These are phyloP conservation scores for Lithophane semibrunnea DNA, from an alignment of 2,888 invertebrate genomes.

Conservation along the genomic window DNA sequence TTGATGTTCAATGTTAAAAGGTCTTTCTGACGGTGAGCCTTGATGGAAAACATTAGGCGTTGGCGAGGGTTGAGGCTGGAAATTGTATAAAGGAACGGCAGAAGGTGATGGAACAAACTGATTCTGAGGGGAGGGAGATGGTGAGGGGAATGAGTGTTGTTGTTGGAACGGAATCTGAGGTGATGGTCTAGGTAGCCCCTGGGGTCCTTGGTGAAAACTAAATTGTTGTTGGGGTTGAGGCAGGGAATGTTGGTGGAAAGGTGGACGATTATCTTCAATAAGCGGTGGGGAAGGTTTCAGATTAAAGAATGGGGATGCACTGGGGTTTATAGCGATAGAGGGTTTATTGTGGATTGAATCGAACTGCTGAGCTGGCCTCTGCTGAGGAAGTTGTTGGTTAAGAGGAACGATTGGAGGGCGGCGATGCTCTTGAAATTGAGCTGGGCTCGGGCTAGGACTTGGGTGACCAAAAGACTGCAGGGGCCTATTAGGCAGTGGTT, in stretches of 20 bases:
- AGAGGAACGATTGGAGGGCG: slow-evolving; percentile 80
- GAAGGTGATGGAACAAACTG: slow-evolving; percentile 87
- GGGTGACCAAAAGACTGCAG: slow-evolving; percentile 81
- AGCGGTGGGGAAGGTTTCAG: slow-evolving; percentile 87
- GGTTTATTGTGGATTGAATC: slow-evolving; percentile 82
- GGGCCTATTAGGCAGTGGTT: slow-evolving; percentile 80
- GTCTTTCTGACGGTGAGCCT: slow-evolving; percentile 80
- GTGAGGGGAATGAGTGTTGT: slow-evolving; percentile 80
- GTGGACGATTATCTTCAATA: slow-evolving; percentile 83
- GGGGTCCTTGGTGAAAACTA: slow-evolving; percentile 86
- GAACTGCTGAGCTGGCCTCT: slow-evolving; percentile 83
- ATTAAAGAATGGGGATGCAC: slow-evolving; percentile 85
- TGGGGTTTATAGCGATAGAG: slow-evolving; percentile 79
- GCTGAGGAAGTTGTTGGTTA: slow-evolving; percentile 89
- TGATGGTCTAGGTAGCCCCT: slow-evolving; percentile 78
- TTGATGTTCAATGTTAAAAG: slow-evolving; percentile 79
- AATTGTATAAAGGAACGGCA: slow-evolving; percentile 82
- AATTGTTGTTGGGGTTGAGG: slow-evolving; percentile 84
- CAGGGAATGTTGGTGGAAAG: slow-evolving; percentile 79
- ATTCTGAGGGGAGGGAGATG: slow-evolving; percentile 80
- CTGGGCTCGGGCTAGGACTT: slow-evolving; percentile 79
- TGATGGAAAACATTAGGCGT: slow-evolving; percentile 79
- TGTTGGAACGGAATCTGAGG: slow-evolving; percentile 73
- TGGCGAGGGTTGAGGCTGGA: slow-evolving; percentile 83
- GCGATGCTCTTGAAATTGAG: slow-evolving; percentile 82